Percentiles rank a stretch among this genome's conserved stretches.
These are phyloP conservation scores for Samia ricini DNA, from an alignment of 1,140 invertebrate genomes.

Conservation along the genomic window DNA sequence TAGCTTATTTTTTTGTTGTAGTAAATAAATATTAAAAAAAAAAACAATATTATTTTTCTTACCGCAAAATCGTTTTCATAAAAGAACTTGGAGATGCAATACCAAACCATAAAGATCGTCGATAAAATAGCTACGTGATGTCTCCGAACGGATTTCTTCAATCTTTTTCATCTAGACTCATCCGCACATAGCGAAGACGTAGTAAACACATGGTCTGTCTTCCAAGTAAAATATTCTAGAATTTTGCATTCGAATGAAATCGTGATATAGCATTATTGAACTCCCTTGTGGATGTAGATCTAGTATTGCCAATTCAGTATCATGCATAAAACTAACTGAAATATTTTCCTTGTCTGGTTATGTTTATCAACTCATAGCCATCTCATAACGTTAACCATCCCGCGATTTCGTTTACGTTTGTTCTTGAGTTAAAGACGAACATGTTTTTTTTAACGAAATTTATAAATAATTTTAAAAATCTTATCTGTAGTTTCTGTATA, in stretches of 20 bases:
- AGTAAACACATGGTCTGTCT: conserved; percentile 57
- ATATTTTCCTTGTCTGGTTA: neutral
- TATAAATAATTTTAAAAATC: no score
- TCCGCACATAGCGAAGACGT: conserved; percentile 31
- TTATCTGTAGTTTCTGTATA: no score
- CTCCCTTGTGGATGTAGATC: conserved; percentile 34
- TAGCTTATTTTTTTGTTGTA: no score
- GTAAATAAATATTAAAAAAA: no score
- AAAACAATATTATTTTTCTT: neutral
- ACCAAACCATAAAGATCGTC: conserved; percentile 33
- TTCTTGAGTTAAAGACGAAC: no score
- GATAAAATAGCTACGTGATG: conserved; percentile 70
- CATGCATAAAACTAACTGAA: conserved; percentile 15
- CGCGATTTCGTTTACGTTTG: no score
- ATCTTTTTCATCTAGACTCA: conserved; percentile 58
- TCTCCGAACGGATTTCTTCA: conserved; percentile 49
- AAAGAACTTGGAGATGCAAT: conserved; percentile 7
- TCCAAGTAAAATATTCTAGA: conserved; percentile 51
- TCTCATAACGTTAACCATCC: no score
- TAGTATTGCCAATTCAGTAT: conserved; percentile 35
- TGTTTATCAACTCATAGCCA: neutral
- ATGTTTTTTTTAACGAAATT: no score
- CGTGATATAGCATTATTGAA: conserved; percentile 56
- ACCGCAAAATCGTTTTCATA: conserved; percentile 2
- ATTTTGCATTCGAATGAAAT: conserved; percentile 55